Evolutionary conservation across 37 sponge, comb jelly and placozoan species (phyloP).

Genomic region (Diacarnus erythraeanus): DNA sequence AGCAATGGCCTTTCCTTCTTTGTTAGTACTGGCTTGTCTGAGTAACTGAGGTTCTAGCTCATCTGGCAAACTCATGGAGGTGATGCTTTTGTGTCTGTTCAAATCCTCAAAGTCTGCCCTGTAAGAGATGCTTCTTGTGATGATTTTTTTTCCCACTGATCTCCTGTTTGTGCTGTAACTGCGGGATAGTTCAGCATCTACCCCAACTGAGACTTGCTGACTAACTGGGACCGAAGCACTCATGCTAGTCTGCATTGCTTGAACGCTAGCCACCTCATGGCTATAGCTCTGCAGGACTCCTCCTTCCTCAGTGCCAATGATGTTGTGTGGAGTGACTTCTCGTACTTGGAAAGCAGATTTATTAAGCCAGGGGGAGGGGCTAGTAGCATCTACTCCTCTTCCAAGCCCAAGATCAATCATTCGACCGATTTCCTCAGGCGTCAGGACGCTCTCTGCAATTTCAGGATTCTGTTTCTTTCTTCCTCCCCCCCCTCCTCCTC

Average conservation of each 20-base stretch:
- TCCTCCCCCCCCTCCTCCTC: conserved; percentile 14
- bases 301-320: conserved; percentile 60
- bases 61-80: background rate
- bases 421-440: conserved; percentile 7
- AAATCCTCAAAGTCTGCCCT: conserved; percentile 40
- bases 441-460: conserved; percentile 11
- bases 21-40: background rate
- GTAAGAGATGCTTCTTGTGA: conserved; percentile 55
- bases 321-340: conserved; percentile 2
- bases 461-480: background rate
- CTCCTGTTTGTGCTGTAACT: conserved; percentile 19
- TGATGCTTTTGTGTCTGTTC: background rate
- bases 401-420: conserved; percentile 64
- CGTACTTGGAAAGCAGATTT: conserved; percentile 73
- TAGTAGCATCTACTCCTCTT: conserved; percentile 64
- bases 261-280: conserved; percentile 36
- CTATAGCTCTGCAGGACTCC: conserved; percentile 50
- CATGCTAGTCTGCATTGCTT: conserved; percentile 28
- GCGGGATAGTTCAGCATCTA: conserved; percentile 45
- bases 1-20: background rate
- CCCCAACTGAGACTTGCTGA: conserved; percentile 25
- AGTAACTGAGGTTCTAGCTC: background rate
- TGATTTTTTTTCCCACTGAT: conserved; percentile 37
- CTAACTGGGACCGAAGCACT: conserved; percentile 25
- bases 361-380: conserved; percentile 52